These are phyloP conservation scores for Grammomys dolichurus DNA, from an alignment of 2,113 vertebrate species.

Conservation along the genomic window DNA sequence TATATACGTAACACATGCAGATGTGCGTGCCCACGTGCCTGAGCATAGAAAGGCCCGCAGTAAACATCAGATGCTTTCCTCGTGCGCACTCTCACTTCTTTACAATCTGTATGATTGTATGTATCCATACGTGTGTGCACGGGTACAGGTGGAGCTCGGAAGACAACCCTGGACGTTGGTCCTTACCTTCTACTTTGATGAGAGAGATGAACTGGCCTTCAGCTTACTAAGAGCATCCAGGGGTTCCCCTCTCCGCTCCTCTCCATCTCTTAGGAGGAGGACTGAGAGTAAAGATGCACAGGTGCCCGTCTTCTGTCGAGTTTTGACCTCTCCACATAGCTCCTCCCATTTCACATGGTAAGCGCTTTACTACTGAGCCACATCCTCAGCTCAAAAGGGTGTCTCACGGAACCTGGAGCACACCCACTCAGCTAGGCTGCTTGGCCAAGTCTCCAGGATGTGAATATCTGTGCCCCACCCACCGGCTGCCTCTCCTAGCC, in stretches of 20 bases:
- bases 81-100: not conserved
- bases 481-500: no score
- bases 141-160: not conserved
- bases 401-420: not conserved
- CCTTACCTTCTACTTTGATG: not conserved
- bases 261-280: not conserved
- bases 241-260: not conserved
- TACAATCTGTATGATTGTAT: not conserved
- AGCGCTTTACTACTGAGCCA: not conserved
- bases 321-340: not conserved
- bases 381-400: not conserved
- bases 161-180: not conserved
- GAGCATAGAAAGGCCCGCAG: no score
- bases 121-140: no score
- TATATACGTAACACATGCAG: not conserved
- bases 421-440: not conserved
- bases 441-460: not conserved
- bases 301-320: not conserved
- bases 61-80: not conserved
- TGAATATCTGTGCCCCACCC: not conserved
- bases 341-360: not conserved
- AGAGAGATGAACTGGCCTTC: not conserved
- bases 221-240: no score
- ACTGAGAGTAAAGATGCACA: not conserved
- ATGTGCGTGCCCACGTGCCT: not conserved